Conservation (phyloP, 2,797 vertebrate species). For the Synanceia verrucosa region DNA sequence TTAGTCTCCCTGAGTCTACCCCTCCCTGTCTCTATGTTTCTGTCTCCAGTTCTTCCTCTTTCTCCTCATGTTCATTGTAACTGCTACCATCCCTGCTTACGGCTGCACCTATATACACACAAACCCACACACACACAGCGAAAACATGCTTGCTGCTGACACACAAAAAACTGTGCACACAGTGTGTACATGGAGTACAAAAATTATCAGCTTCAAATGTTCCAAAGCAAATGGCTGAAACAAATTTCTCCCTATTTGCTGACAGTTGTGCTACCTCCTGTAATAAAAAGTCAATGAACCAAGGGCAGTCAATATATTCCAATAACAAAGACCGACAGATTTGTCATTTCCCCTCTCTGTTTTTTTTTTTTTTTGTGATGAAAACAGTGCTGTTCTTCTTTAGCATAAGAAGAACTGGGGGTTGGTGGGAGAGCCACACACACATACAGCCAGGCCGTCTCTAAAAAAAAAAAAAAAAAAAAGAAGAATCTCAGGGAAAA, state of each 20-base stretch:
- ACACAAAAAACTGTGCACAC: conserved; percentile 43
- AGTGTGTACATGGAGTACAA: conserved; percentile 46
- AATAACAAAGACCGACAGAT: conserved; percentile 81
- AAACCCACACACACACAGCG: conserved; percentile 38
- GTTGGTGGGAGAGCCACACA: conserved; percentile 34
- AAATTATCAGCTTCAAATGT: conserved; percentile 84
- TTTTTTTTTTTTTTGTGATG: conserved; percentile 60
- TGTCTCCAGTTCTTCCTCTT: conserved; percentile 58
- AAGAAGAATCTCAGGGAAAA: conserved; percentile 64
- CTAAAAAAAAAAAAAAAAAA: too few relatives aligned
- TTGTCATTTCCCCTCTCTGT: conserved; percentile 74
- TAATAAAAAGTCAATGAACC: conserved; percentile 95
- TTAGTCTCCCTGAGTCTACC: conserved; percentile 35
- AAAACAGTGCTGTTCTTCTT: conserved; percentile 70
- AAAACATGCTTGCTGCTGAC: conserved; percentile 70
- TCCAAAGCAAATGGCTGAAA: conserved; percentile 83
- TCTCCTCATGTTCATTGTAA: conserved; percentile 44
- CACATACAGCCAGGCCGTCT: conserved; percentile 39
- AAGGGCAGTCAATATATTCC: conserved; percentile 87
- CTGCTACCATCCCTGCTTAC: conserved; percentile 45
- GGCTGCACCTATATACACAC: conserved; percentile 59
- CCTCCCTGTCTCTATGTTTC: conserved; percentile 40
- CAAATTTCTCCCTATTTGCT: conserved; percentile 83
- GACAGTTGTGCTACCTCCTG: conserved; percentile 86
- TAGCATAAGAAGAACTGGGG: conserved; percentile 52